A percentile compares a stretch with the other conserved stretches of the same genome.
phyloP scores from a whole-genome alignment of 2,888 invertebrate genomes.

The Dichetophora obliterata region DNA sequence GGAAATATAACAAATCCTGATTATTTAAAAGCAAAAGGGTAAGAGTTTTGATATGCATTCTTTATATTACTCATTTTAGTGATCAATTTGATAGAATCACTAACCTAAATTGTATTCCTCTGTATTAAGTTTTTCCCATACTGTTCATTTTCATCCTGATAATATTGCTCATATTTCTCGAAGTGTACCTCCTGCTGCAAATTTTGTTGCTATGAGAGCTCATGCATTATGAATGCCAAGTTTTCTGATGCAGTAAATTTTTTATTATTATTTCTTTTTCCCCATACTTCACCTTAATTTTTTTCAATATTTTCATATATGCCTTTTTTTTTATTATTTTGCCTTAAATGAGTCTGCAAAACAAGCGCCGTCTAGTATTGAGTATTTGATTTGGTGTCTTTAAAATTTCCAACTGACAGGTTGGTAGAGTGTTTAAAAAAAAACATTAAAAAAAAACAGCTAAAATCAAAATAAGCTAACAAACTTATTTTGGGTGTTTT shows the following conservation, averaged over 20 bases:
- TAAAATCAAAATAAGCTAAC: slow-evolving; percentile 6
- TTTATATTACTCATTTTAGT: background rate
- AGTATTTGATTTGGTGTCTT: slow-evolving; percentile 2
- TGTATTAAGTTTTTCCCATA: background rate
- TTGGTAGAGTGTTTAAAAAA: slow-evolving; percentile 47
- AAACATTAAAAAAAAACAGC: background rate
- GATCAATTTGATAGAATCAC: too few relatives aligned
- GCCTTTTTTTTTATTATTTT: slow-evolving; percentile 23
- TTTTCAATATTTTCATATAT: background rate
- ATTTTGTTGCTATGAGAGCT: slow-evolving; percentile 43
- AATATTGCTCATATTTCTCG: background rate
- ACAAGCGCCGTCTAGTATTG: slow-evolving; percentile 52
- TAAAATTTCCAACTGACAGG: slow-evolving; percentile 57
- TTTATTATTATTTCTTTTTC: slow-evolving; percentile 54
- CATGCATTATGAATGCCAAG: slow-evolving; percentile 66
- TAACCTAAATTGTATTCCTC: background rate
- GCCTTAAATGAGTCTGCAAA: slow-evolving; percentile 56
- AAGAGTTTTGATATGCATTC: background rate
- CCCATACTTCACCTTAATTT: background rate
- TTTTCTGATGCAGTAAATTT: slow-evolving; percentile 63
- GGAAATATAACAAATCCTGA: background rate
- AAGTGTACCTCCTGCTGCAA: too few relatives aligned
- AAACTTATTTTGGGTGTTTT: slow-evolving; percentile 54
- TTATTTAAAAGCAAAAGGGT: background rate
- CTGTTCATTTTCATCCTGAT: background rate